Evolutionary conservation across 2,888 invertebrate genomes (phyloP).

Genomic region (Meiosimyza decipiens): DNA sequence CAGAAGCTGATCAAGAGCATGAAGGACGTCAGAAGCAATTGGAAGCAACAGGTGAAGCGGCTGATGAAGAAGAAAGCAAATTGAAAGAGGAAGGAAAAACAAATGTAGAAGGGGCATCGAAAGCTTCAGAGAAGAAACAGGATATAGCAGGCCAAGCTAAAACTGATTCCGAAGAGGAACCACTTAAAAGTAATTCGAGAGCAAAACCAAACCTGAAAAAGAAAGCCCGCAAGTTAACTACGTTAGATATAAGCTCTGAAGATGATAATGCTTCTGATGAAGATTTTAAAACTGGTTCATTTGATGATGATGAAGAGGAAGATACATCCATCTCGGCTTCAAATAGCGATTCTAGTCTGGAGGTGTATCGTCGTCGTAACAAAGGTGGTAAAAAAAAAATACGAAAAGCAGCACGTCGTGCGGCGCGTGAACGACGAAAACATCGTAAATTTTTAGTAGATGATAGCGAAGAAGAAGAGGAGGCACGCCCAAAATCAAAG

Average conservation of each 20-base stretch:
- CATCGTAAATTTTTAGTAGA: conserved; percentile 68
- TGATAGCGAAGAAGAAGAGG: conserved; percentile 67
- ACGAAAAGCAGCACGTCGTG: conserved; percentile 68
- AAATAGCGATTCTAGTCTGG: conserved; percentile 70
- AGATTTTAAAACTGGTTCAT: conserved; percentile 84
- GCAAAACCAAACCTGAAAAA: conserved; percentile 66
- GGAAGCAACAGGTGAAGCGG: conserved; percentile 53
- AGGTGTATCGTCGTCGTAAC: conserved; percentile 67
- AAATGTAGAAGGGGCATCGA: conserved; percentile 42
- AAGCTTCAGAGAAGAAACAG: conserved; percentile 39
- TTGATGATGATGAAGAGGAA: conserved; percentile 66
- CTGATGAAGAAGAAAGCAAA: conserved; percentile 45
- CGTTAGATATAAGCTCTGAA: conserved; percentile 83
- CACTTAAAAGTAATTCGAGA: conserved; percentile 56
- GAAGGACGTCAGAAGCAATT: conserved; percentile 61
- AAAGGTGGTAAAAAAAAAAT: conserved; percentile 68
- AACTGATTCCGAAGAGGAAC: conserved; percentile 64
- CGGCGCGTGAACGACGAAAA: conserved; percentile 64
- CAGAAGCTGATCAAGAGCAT: conserved; percentile 81
- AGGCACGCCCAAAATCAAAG: conserved; percentile 68
- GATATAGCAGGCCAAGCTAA: conserved; percentile 40
- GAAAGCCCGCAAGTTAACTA: conserved; percentile 81
- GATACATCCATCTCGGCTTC: conserved; percentile 70
- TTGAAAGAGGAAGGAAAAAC: conserved; percentile 44
- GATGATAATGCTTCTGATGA: conserved; percentile 86